Percentiles rank a stretch among this genome's conserved stretches.
Conservation (phyloP, 2,113 vertebrate species). For the Pseudorectes ferrugineus region DNA sequence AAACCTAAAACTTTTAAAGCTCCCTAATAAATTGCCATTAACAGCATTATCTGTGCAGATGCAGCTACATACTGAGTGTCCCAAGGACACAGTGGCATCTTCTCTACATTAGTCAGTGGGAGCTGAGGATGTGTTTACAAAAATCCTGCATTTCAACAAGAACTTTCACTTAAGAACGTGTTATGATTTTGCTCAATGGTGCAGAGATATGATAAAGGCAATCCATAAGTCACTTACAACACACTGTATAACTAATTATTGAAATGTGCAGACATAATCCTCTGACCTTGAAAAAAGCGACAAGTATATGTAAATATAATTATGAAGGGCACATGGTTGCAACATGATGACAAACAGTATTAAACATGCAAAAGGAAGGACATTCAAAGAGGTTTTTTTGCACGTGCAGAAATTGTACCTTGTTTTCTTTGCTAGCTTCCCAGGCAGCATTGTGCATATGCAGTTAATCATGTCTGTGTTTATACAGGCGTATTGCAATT, state of each 20-base stretch:
- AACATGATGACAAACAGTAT: neutral
- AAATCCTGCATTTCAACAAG: neutral
- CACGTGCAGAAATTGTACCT: neutral
- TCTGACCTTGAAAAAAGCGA: neutral
- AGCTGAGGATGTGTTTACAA: neutral
- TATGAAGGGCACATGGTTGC: neutral
- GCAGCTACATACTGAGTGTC: neutral
- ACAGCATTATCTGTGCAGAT: neutral
- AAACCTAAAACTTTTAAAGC: neutral
- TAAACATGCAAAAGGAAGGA: neutral
- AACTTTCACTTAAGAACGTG: neutral
- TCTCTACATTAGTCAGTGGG: accelerated
- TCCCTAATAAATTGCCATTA: neutral
- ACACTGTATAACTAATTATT: neutral
- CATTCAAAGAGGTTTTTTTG: neutral
- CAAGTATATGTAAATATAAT: neutral
- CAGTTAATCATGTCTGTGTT: slow-evolving; percentile 13
- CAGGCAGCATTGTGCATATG: neutral
- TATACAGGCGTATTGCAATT: neutral
- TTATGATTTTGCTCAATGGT: neutral
- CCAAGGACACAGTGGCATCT: neutral
- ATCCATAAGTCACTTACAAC: neutral
- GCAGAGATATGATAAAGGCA: neutral
- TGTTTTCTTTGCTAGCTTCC: neutral
- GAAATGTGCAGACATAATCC: neutral